These are phyloP conservation scores for Caenorhabditis sp. DNA, from an alignment of 2,888 invertebrate species.

Conservation along the genomic window DNA sequence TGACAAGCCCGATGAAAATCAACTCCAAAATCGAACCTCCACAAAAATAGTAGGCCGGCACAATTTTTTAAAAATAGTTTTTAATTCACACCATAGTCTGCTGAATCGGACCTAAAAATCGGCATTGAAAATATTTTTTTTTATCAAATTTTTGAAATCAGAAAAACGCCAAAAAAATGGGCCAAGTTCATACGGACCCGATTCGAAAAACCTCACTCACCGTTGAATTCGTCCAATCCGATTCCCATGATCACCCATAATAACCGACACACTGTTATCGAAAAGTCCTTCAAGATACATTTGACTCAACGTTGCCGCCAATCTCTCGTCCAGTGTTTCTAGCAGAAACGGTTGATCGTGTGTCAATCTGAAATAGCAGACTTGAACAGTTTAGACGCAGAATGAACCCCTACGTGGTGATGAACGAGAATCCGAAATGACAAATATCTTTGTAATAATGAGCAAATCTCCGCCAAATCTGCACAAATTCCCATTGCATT, in stretches of 20 bases:
- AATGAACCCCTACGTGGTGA: slow-evolving; percentile 55
- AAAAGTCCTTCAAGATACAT: slow-evolving; percentile 39
- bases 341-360: slow-evolving; percentile 38
- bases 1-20: no score
- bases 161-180: no score
- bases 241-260: slow-evolving; percentile 73
- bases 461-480: slow-evolving; percentile 68
- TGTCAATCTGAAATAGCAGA: slow-evolving; percentile 24
- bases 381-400: background rate
- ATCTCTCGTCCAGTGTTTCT: slow-evolving; percentile 45
- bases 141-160: no score
- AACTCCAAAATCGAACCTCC: no score
- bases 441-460: slow-evolving; percentile 66
- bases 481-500: slow-evolving; percentile 50
- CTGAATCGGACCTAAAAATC: no score
- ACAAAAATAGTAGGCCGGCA: no score
- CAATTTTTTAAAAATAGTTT: no score
- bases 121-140: no score
- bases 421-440: slow-evolving; percentile 72
- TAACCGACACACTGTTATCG: slow-evolving; percentile 58
- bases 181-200: no score
- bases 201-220: background rate
- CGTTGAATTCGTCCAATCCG: slow-evolving; percentile 71
- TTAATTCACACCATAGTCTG: no score
- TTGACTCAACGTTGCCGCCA: slow-evolving; percentile 22